Evolutionary conservation across 1,140 invertebrate genomes (phyloP), one percentile per base, ranked within the genome.

Genomic region (Melanaphis sacchari): DNA sequence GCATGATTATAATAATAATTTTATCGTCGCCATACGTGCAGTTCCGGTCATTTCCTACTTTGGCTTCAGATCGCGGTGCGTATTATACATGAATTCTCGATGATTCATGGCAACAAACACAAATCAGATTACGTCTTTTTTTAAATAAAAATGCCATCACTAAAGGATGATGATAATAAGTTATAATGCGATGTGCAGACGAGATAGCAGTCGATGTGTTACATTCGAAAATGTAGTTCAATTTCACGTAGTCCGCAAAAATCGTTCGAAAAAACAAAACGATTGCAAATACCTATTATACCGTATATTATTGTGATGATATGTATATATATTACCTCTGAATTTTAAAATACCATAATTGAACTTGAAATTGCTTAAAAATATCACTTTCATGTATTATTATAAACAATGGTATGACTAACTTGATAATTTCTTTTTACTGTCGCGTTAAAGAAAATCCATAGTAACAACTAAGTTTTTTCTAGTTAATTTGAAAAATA

Each of bases 1-100:
- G 31, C 26, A 26, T 26, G 43, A 22, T 88, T 36, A 88, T 54
- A 89, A 89, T 52, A 89, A 89, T 89, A 89, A 89, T 89, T 89
- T 89, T 40, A 89, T 54, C 88, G 26, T 54, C 88, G 26, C 54
- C 88, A 36, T 89, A 36, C 36, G 24, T 40, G 36, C 49, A 36
- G 87, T 89, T 89, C 49, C 88, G 88, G 88, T 54, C 49, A 36
- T 54, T 89, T 31, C 49, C 24, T 89, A 36, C 24, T 54, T 24
- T 22, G 22, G 4, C 88, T 4, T 24, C 9, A 52, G 24, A 22
- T 46, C 36, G 46, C 43, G 43, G 26, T 5, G 0, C 24, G 36
- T 89, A 38, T 76, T 76, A n/a, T 66, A 24, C n/a, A n/a, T 76
- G 85, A 8, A 8, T 43, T n/a, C 21, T 36, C 88, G 22, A 40